Evolutionary conservation across 2,888 invertebrate species (phyloP), one percentile per base, ranked within the genome.

Genomic region (Nomada flava): DNA sequence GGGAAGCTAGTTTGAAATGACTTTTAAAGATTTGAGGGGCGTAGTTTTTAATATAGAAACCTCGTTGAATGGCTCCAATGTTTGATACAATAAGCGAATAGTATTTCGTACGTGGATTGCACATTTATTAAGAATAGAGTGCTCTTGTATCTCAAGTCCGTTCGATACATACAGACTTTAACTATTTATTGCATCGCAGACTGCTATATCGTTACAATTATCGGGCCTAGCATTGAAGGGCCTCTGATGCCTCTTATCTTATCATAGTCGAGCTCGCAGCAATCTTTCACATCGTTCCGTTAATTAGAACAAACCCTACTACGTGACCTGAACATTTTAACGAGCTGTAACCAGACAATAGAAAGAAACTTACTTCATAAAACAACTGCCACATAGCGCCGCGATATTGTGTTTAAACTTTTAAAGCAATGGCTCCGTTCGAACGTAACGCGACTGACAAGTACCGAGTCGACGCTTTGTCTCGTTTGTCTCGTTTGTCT

Each of bases 301-400:
- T 69, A 69, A 69, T 69, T 69, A 44, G 44, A 69, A 59, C 59
- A 50, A 59, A 59, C 59, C n/a, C 47, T 29, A 29, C 59, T 59
- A 59, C 70, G 60, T 70, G 60, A 60, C 60, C 60, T 36, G 70
- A 70, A 70, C 29, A 70, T 70, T 70, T 70, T 59, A 59, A 70
- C 70, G 60, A 70, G 60, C 70, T 4, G 50, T 52, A 70, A 70
- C 20, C 5, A 18, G 29, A 60, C 50, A 70, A 50, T 36, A 44
- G 36, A 29, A 50, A 52, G 50, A 50, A 70, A 70, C n/a, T 29
- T 36, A 70, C 60, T 60, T 50, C 20, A 50, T 20, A 15, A 29
- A 60, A 70, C n/a, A 3, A 20, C 55, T 10, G 20, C 15, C 5
- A 36, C 36, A 36, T 15, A 29, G 50, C 18, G 7, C 36, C 20